Evolutionary conservation across 2,888 invertebrate species (phyloP), one percentile per base, ranked within the genome.

Genomic region (Hermaeophaga mercurialis): DNA sequence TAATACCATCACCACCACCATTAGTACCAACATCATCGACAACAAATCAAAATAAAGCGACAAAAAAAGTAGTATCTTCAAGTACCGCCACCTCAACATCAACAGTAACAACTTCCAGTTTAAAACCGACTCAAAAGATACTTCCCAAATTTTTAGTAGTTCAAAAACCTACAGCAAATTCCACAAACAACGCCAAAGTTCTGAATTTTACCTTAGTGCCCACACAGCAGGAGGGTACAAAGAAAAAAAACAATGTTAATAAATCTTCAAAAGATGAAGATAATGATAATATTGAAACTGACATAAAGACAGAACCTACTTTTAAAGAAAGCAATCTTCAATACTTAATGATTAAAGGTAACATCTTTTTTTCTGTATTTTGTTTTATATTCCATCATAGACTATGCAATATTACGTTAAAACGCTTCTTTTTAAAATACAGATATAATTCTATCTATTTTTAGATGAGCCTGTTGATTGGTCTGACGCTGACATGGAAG

Each of bases 401-500:
- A n/a, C n/a, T n/a, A n/a, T n/a, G n/a, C n/a, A n/a, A n/a, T n/a
- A n/a, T n/a, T n/a, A n/a, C n/a, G n/a, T n/a, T n/a, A n/a, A n/a
- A 22, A 22, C 22, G 22, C 7, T 22, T 22, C 22, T 22, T 22
- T 22, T 22, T 22, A 5, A 22, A 22, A 19, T n/a, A n/a, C n/a
- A n/a, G n/a, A n/a, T n/a, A n/a, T n/a, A n/a, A n/a, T n/a, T n/a
- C n/a, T n/a, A n/a, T n/a, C n/a, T n/a, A n/a, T n/a, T 14, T 49
- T n/a, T 34, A 52, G 85, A 87, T 69, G 87, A 88, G 68, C 87
- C 87, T 3, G 78, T 85, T 7, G 89, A 90, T 65, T 91, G 91
- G 90, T 81, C 82, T 31, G 82, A 86, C 59, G 84, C 85, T 53
- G 87, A 87, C 62, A 75, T 75, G 68, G 74, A 76, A 59, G 57